Conservation (phyloP, 2,113 vertebrate species). For the Chloebia gouldiae region DNA sequence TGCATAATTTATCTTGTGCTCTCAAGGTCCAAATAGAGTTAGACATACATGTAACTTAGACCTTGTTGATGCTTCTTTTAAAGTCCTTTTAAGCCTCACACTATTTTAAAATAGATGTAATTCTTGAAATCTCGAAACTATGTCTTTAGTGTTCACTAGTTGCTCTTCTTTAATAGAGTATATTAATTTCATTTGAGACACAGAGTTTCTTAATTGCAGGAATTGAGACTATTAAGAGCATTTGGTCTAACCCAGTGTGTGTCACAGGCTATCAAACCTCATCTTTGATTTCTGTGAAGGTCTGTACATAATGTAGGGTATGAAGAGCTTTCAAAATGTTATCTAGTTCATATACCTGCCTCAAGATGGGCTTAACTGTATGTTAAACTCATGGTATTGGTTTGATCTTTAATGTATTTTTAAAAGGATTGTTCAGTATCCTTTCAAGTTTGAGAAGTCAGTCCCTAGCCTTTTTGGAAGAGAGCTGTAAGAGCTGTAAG, state of each 20-base stretch:
- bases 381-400: background rate
- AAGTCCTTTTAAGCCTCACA: background rate
- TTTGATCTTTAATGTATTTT: background rate
- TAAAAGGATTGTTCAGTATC: background rate
- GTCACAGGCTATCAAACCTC: background rate
- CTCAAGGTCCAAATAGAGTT: background rate
- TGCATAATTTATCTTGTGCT: background rate
- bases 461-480: background rate
- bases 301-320: background rate
- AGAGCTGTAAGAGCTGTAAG: background rate
- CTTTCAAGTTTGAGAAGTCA: background rate
- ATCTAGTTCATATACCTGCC: background rate
- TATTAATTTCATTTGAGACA: background rate
- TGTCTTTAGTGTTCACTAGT: background rate
- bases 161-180: background rate
- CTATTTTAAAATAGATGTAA: background rate
- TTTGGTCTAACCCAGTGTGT: background rate
- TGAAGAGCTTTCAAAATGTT: background rate
- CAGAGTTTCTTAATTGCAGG: background rate
- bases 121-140: background rate
- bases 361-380: background rate
- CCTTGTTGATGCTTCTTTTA: background rate
- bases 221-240: background rate
- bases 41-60: background rate
- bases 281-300: background rate